Evolutionary conservation across 2,797 vertebrate species (phyloP), one percentile per base, ranked within the genome.

Genomic region (Enteromius unitaeniatus): DNA sequence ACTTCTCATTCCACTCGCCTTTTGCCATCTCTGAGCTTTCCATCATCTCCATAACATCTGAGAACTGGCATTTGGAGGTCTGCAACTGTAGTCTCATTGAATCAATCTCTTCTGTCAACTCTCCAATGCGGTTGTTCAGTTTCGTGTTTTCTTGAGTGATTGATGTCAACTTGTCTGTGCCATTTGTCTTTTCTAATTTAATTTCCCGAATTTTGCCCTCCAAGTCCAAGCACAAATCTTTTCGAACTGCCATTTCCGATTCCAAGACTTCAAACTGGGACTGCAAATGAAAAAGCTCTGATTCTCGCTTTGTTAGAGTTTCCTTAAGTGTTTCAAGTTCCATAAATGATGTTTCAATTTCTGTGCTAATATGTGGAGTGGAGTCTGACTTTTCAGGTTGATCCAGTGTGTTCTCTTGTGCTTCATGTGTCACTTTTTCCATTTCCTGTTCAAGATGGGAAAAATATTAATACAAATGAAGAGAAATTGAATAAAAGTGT

Each of bases 1-100:
- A 94, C 60, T 91, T 95, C 80, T 96, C 94, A 21, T 93, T 91
- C 93, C 93, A 95, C 21, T 89, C 92, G 34, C 89, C 90, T 82
- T 93, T 95, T 58, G 88, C 51, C 85, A 93, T 91, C 87, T 96
- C 92, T 81, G 94, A 86, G 53, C 88, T 89, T 53, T 93, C 93
- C 55, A 93, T 65, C 80, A 89, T 87, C 82, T 93, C 90, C 85
- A 93, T 90, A 82, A 92, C 87, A 86, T 94, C 91, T 60, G 90
- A 81, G 3, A 88, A 87, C 82, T 93, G 93, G 81, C 75, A 87
- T 84, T 93, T 87, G 55, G 90, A 2, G 0, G 91, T 91, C 84
- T 96, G 94, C 70, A 94, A 78, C 76, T 95, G 92, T 82, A 93
- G 90, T 42, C 86, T 91, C 4, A 94, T 79, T 0, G 88, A 89